A percentile compares a stretch with the other conserved stretches of the same genome.
Evolutionary conservation across 1,140 invertebrate genomes (phyloP).

Genomic region (Euura lappo): DNA sequence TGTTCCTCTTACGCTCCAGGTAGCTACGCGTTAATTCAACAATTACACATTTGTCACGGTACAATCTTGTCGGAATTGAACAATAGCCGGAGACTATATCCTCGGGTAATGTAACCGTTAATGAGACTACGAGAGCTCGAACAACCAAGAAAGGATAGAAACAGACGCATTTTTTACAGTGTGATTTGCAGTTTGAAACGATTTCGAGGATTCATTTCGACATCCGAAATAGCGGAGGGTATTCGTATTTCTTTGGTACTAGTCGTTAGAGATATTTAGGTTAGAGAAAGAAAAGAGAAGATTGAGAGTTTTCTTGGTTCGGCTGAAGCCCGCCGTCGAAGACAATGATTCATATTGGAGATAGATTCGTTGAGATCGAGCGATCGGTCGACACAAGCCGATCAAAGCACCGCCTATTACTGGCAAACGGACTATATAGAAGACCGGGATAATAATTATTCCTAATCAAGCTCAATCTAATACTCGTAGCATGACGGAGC

Average conservation of each 20-base stretch:
- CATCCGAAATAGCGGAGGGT: no score
- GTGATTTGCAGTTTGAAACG: no score
- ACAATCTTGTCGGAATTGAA: background rate
- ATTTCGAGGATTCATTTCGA: no score
- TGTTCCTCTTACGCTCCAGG: background rate
- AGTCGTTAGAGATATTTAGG: no score
- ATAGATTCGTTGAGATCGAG: constrained; percentile 5
- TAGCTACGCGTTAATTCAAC: background rate
- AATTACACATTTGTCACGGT: constrained; percentile 2
- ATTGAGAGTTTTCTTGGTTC: background rate
- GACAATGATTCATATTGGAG: constrained; percentile 5
- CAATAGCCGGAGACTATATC: background rate
- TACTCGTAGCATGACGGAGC: constrained; percentile 54
- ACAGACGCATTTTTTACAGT: no score
- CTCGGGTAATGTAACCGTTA: no score
- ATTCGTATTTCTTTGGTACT: no score
- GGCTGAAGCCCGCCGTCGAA: background rate
- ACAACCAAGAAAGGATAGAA: no score
- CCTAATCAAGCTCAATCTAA: constrained; percentile 59
- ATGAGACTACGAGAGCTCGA: no score
- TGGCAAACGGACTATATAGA: background rate
- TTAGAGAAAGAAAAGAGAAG: background rate
- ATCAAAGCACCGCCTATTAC: constrained; percentile 6
- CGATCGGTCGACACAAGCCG: constrained; percentile 6
- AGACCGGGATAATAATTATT: constrained; percentile 51